These are phyloP conservation scores for Scaeva pyrastri DNA, from an alignment of 2,888 invertebrate genomes.

Conservation along the genomic window DNA sequence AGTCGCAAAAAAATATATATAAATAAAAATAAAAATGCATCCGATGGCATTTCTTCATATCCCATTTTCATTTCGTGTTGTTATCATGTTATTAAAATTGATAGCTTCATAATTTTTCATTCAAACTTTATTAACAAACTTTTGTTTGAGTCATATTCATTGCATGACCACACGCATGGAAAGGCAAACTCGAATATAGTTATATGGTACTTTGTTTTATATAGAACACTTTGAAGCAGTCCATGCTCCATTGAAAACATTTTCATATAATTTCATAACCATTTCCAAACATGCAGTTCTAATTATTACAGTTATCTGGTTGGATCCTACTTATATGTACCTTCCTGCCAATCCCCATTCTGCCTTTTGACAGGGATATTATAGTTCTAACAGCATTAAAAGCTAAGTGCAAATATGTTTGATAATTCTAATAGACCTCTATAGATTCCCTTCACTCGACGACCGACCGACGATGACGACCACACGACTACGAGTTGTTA, in stretches of 20 bases:
- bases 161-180: conserved; percentile 25
- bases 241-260: background rate
- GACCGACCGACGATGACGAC: background rate
- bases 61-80: background rate
- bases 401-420: conserved; percentile 43
- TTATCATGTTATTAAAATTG: conserved; percentile 18
- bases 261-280: conserved; percentile 11
- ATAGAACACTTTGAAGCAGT: background rate
- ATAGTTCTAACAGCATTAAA: conserved; percentile 22
- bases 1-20: background rate
- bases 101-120: conserved; percentile 7
- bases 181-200: background rate
- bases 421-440: conserved; percentile 26
- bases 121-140: background rate
- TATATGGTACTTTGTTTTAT: background rate
- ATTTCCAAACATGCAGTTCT: conserved; percentile 1
- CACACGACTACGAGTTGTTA: background rate
- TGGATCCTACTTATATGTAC: background rate
- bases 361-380: conserved; percentile 12
- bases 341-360: background rate
- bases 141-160: conserved; percentile 24
- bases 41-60: background rate
- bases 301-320: background rate
- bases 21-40: background rate
- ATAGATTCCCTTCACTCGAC: conserved; percentile 3